Evolutionary conservation across 2,797 vertebrate genomes (phyloP), one percentile per base, ranked within the genome.

Genomic region (Semaprochilodus insignis): DNA sequence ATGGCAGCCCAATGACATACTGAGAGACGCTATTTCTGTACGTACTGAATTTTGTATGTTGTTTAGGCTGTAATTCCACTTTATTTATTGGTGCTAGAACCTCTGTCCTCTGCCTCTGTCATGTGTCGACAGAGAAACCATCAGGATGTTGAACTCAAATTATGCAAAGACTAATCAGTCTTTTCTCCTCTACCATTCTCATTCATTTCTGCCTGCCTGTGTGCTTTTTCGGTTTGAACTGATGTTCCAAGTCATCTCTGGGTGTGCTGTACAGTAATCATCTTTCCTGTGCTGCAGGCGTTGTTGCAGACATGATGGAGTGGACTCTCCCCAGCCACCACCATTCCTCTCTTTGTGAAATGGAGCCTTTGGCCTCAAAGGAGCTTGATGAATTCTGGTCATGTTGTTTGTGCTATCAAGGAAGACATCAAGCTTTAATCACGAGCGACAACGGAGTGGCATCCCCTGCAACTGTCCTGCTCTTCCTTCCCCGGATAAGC

Each of bases 361-460:
- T 71, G 57, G 76, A 84, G 74, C 78, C 73, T 74, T 83, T 78
- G 72, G 81, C 72, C 74, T 84, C 65, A 36, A 81, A 80, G 54
- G 52, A 62, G 55, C 62, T 55, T 85, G 75, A 83, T 81, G 44
- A 80, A 84, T 80, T 78, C 63, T 83, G 82, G 84, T 85, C 59
- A 66, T 76, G 74, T 57, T 80, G 82, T 77, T 81, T 72, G 78
- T 52, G 66, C 76, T 71, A 81, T 83, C 85, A 84, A 84, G 74
- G 34, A 82, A 85, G 82, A 57, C 77, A 81, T 85, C 77, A 82
- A 23, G 57, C 71, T 57, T 83, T 86, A 79, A 86, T 88, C 78
- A 81, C 72, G 60, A 25, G 40, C 36, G 78, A 69, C 83, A 78
- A 74, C 51, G 19, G 52, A 72, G 27, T 40, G 79, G 51, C 59